Evolutionary conservation across 2,888 invertebrate species (phyloP).

Genomic region (Pelosia muscerda): DNA sequence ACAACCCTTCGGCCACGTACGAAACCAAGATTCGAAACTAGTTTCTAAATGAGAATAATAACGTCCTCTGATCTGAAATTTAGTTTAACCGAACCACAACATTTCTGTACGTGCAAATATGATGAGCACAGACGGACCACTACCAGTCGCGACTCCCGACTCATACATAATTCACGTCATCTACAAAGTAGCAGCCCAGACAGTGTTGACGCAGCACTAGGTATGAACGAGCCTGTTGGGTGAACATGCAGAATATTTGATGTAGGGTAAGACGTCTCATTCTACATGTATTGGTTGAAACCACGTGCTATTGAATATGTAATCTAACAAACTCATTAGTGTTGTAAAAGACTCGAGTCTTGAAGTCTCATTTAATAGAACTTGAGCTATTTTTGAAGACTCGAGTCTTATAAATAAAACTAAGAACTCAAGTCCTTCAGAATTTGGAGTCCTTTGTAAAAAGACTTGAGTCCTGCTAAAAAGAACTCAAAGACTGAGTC

Average conservation of each 20-base stretch:
- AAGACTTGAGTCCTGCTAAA: no score
- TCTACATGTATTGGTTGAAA: not conserved
- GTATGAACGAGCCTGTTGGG: slow-evolving; percentile 25
- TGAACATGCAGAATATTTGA: not conserved
- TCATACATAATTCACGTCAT: slow-evolving; percentile 44
- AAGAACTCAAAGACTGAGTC: no score
- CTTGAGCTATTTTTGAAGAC: no score
- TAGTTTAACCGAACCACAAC: not conserved
- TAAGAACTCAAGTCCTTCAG: no score
- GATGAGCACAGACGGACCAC: slow-evolving; percentile 34
- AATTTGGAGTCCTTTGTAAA: no score
- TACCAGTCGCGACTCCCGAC: slow-evolving; percentile 26
- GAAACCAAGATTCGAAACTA: no score
- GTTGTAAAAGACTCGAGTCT: no score
- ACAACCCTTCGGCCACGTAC: no score
- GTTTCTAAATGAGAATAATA: no score
- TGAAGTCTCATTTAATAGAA: no score
- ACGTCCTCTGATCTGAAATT: no score
- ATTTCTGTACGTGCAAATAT: slow-evolving; percentile 6
- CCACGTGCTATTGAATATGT: not conserved
- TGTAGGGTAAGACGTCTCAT: not conserved
- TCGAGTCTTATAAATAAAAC: no score
- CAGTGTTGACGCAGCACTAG: slow-evolving; percentile 32
- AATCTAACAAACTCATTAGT: not conserved
- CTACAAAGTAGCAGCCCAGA: slow-evolving; percentile 16